Evolutionary conservation across 2,113 vertebrate genomes (phyloP).

Genomic region (Sprattus sprattus): DNA sequence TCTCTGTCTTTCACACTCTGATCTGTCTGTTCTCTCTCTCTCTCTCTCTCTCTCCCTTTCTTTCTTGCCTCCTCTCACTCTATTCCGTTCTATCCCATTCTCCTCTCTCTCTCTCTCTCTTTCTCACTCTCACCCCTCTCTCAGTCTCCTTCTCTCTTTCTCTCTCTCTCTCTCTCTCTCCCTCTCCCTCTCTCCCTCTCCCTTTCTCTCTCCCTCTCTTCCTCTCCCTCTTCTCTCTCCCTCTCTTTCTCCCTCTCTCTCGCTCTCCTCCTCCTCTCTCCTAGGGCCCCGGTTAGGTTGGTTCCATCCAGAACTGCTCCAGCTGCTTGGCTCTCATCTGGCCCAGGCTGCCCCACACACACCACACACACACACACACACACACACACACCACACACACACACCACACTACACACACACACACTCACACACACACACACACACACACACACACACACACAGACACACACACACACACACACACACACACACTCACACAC

Average conservation of each 20-base stretch:
- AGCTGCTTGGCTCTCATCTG: not conserved
- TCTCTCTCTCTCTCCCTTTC: not conserved
- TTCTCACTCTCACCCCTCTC: not conserved
- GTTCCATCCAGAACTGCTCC: not conserved
- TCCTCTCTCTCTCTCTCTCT: not conserved
- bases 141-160: too few relatives aligned
- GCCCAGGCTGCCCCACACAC: not conserved
- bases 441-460: slow-evolving; percentile 8
- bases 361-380: too few relatives aligned
- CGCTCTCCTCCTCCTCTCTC: not conserved
- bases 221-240: not conserved
- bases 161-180: too few relatives aligned
- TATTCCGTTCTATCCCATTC: too few relatives aligned
- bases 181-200: not conserved
- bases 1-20: not conserved
- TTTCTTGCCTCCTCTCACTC: not conserved
- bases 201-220: too few relatives aligned
- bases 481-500: not conserved
- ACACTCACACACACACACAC: not conserved
- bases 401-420: too few relatives aligned
- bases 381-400: too few relatives aligned
- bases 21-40: not conserved
- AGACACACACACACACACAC: not conserved
- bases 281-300: not conserved
- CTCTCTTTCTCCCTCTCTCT: not conserved